Percentiles rank a stretch among this genome's conserved stretches.
phyloP scores from a whole-genome alignment of 1,140 invertebrate genomes.

The Dreissena rostriformis region DNA sequence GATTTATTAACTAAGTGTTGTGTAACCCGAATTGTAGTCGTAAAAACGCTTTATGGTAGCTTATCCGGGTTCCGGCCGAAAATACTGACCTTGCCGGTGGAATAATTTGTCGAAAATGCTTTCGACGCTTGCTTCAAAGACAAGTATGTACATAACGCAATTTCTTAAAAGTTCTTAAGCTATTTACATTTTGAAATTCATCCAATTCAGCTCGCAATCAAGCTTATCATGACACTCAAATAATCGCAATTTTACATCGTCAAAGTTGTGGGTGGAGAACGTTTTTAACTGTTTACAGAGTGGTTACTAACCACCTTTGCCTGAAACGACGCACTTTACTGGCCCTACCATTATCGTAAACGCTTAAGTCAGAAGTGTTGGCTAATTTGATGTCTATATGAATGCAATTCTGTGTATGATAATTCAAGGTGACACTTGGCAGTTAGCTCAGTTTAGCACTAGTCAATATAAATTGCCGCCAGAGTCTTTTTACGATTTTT shows the following conservation, averaged over 20 bases:
- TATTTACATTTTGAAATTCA: background rate
- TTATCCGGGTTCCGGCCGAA: conserved; percentile 17
- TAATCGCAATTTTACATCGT: background rate
- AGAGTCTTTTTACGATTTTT: too few species aligned
- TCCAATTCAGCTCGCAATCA: background rate
- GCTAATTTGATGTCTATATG: too few species aligned
- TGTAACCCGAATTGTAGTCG: too few species aligned
- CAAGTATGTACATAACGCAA: background rate
- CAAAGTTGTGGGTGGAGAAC: background rate
- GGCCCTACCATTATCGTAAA: background rate
- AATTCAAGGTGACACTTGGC: too few species aligned
- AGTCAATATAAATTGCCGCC: too few species aligned
- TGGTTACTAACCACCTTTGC: background rate
- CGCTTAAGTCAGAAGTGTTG: too few species aligned
- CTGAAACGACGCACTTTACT: background rate
- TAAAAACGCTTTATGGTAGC: conserved; percentile 8
- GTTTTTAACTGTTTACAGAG: background rate
- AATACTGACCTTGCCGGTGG: conserved; percentile 27
- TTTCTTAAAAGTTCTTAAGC: too few species aligned
- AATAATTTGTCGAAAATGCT: conserved; percentile 7
- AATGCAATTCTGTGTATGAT: too few species aligned
- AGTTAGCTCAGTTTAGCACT: too few species aligned
- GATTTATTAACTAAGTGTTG: too few species aligned
- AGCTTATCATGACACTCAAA: background rate
- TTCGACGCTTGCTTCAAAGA: conserved; percentile 4